Conservation (phyloP, 2,797 vertebrate species). For the Mionectes olivaceus region DNA sequence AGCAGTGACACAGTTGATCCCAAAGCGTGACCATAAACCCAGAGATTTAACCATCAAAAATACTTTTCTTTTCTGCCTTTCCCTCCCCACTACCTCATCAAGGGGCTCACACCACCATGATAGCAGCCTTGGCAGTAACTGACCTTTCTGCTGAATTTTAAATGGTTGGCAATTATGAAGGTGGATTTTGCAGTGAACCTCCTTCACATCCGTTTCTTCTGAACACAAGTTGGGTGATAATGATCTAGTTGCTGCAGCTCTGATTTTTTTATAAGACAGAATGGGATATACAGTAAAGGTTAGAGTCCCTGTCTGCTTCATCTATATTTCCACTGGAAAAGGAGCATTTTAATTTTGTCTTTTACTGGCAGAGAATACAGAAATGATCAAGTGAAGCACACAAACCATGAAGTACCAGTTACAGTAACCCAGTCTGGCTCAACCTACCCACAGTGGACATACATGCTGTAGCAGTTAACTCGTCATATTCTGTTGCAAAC, state of each 20-base stretch:
- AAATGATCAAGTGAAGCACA: not conserved
- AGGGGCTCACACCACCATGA: not conserved
- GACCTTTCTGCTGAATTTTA: not conserved
- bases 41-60: not conserved
- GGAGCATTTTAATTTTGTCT: not conserved
- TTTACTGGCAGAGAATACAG: not conserved
- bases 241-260: not conserved
- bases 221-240: not conserved
- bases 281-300: not conserved
- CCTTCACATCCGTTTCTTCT: not conserved
- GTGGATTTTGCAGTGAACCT: not conserved
- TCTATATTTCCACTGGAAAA: not conserved
- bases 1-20: not conserved
- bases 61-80: not conserved
- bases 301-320: not conserved
- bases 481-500: not conserved
- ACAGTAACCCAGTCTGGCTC: not conserved
- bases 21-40: not conserved
- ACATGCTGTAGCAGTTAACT: not conserved
- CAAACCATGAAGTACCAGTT: not conserved
- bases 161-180: not conserved
- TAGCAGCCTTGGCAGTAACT: not conserved
- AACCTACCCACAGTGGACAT: accelerated
- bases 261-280: not conserved
- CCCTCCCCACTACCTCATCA: not conserved